phyloP scores from a whole-genome alignment of 2,888 invertebrate species.

The Minunthozetes semirufus region DNA sequence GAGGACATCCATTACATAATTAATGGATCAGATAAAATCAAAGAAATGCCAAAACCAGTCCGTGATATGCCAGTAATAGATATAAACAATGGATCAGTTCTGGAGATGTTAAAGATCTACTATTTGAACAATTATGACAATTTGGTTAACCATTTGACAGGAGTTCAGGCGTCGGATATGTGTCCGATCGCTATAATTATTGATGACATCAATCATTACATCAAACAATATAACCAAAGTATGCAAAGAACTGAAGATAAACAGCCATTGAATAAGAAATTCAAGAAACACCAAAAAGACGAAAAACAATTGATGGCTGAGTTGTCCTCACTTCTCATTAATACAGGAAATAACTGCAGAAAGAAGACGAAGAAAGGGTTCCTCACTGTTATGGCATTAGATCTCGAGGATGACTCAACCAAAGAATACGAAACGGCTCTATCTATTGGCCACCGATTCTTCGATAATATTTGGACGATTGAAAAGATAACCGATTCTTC shows the following conservation, averaged over 20 bases:
- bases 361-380: neutral
- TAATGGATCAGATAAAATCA: neutral
- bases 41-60: neutral
- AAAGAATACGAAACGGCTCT: neutral
- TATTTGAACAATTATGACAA: slow-evolving; percentile 12
- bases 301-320: slow-evolving; percentile 21
- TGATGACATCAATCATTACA: neutral
- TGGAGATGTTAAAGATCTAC: neutral
- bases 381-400: neutral
- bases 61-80: neutral
- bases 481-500: neutral
- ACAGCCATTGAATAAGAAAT: neutral
- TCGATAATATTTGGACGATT: slow-evolving; percentile 1
- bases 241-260: slow-evolving; percentile 2
- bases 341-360: neutral
- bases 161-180: neutral
- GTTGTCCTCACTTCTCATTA: slow-evolving; percentile 21
- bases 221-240: neutral
- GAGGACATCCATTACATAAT: slow-evolving; percentile 14
- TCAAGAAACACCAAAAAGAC: neutral
- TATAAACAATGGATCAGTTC: neutral
- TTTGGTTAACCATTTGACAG: slow-evolving; percentile 1
- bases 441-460: slow-evolving; percentile 14
- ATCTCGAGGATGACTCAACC: neutral
- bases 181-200: slow-evolving; percentile 8